Evolutionary conservation across 2,888 invertebrate species (phyloP).

Genomic region (Thecocarcelia acutangulata): DNA sequence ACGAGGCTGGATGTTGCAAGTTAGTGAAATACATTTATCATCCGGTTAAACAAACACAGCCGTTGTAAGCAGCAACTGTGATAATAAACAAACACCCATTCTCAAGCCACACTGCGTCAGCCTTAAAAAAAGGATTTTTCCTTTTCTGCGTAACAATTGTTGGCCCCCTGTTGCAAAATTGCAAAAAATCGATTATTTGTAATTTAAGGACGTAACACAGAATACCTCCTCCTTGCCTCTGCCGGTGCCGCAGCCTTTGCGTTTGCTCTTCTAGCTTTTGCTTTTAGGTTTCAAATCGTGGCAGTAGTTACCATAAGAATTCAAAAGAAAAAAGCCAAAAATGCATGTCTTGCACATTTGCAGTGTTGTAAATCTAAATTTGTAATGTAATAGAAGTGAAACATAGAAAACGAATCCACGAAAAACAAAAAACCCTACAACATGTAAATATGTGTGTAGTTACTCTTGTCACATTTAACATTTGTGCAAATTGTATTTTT

Average conservation of each 20-base stretch:
- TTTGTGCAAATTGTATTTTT: conserved; percentile 26
- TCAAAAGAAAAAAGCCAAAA: conserved; percentile 25
- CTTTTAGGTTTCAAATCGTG: not conserved
- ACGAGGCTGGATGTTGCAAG: conserved; percentile 41
- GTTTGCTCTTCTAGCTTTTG: not conserved
- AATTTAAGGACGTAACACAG: conserved; percentile 80
- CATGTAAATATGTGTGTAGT: conserved; percentile 36
- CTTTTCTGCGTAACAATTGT: conserved; percentile 24
- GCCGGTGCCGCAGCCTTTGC: too few species aligned
- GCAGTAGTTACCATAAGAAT: not conserved
- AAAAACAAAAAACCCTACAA: not conserved
- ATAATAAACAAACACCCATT: conserved; percentile 52
- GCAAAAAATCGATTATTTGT: conserved; percentile 73
- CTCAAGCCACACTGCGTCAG: not conserved
- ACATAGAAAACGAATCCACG: not conserved
- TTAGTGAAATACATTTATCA: conserved; percentile 48
- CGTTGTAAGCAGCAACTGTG: conserved; percentile 57
- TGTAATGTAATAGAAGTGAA: conserved; percentile 23
- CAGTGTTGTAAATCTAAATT: conserved; percentile 28
- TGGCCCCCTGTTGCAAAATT: conserved; percentile 39
- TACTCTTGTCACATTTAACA: conserved; percentile 22
- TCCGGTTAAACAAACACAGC: conserved; percentile 63
- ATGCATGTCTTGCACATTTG: conserved; percentile 58
- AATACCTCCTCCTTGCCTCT: conserved; percentile 59
- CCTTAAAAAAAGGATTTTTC: conserved; percentile 44